Base-by-base conservation (phyloP, 2,888 invertebrate genomes). In the Notocelia uddmanniana region DNA sequence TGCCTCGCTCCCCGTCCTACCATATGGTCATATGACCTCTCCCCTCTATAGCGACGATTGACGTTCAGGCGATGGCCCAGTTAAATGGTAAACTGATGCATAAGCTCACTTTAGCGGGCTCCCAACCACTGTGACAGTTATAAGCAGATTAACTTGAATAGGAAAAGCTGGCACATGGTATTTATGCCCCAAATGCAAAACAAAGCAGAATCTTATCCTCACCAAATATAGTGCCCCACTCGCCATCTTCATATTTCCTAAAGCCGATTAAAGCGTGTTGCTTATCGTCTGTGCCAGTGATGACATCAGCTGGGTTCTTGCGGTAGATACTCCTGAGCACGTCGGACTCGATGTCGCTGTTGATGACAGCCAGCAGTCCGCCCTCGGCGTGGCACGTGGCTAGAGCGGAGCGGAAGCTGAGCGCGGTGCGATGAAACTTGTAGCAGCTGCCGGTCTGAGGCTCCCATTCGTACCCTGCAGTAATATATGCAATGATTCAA, bases 401-500 rank as follows among this genome's bases (percentile, higher is more conserved):
- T 11, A 18, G 18, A 11, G 62, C 62, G 11, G 34, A 18, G 13
- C 0, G 34, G 48, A 48, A 68, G 37, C n/a, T 10, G 1, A 10
- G 19, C 11, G 37, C 10, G 1, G 9, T 10, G 0, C n/a, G 9
- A 34, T 68, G 68, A 50, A 68, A 68, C 58, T 37, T 68, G 68
- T 68, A 68, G 58, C 68, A 68, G 50, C 59, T 68, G 34, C 18
- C 23, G 3, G 26, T 19, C 15, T 3, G 50, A 3, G 10, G 5
- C 9, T 68, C 59, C 11, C 34, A 3, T 19, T 34, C n/a, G 48
- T 68, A 68, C 3, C 18, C 68, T 68, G 63, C 19, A 13, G 11
- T 0, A 50, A 8, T 50, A 18, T 3, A 19, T 8, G n/a, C n/a
- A n/a, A n/a, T n/a, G n/a, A n/a, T n/a, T n/a, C n/a, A n/a, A n/a